Base-by-base conservation (phyloP, 2,113 vertebrate genomes). In the Okapia johnstoni region DNA sequence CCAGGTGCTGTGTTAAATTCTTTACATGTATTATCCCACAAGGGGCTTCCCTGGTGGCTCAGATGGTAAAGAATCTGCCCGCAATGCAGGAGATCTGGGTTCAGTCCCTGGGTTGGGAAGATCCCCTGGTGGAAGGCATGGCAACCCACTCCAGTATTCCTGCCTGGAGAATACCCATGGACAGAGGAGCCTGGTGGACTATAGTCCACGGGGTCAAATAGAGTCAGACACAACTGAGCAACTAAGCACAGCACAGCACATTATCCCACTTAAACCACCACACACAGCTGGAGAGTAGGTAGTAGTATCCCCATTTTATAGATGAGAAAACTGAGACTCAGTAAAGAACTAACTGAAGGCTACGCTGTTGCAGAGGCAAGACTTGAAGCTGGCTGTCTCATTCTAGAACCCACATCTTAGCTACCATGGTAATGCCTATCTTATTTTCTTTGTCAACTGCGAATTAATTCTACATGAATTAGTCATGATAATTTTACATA, bases 381-480 rank as follows among this genome's bases (percentile, higher is more conserved):
- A 7, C 85, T 95, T 81, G 90, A 88, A 94, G 94, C 79, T 57
- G 76, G 9, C 89, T 23, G 25, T 66, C 92, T 97, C 21, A 10
- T 90, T 97, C 87, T 54, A 90, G 66, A 95, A 28, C 50, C 61
- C 92, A 77, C 26, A 17, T 90, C 84, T 70, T 87, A 61, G 48
- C 96, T 52, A 36, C 94, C 60, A 4, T 63, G 43, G 87, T 90
- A 94, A 86, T 12, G 48, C 40, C 94, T 96, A 3, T 93, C 60
- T 90, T 58, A 16, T 60, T 95, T 83, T 85, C 60, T 36, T 3
- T 96, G 85, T 96, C 97, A 92, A 92, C 90, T 94, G 73, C 94
- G 90, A 90, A 94, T 95, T 98, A 84, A 95, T 94, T 95, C 90
- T 83, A 13, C 60, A 54, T 88, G 96, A 94, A 96, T 98, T 97